These are phyloP conservation scores for Sorex araneus DNA, from an alignment of 2,113 vertebrate species.

Conservation along the genomic window DNA sequence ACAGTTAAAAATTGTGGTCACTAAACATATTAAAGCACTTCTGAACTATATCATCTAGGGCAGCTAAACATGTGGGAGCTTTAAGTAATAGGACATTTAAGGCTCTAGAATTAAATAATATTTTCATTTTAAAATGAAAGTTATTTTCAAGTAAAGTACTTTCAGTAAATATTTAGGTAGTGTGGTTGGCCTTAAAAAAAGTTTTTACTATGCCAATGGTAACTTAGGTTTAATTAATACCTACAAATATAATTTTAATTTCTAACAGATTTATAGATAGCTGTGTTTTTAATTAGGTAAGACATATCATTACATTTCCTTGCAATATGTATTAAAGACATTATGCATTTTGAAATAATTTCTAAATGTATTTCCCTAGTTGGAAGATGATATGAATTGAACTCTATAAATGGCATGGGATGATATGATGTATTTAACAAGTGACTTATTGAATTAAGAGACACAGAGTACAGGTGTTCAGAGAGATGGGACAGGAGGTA, in stretches of 20 bases:
- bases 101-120: background rate
- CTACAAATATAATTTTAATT: conserved; percentile 13
- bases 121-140: conserved; percentile 64
- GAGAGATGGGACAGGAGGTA: too few species aligned
- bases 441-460: conserved; percentile 43
- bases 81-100: conserved; percentile 20
- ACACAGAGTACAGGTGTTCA: too few species aligned
- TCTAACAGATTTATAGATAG: background rate
- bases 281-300: conserved; percentile 53
- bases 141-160: conserved; percentile 57
- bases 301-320: background rate
- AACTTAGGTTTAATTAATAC: conserved; percentile 47
- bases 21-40: conserved; percentile 31
- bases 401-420: too few species aligned
- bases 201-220: background rate
- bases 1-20: conserved; percentile 66
- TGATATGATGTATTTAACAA: background rate
- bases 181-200: background rate
- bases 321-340: background rate
- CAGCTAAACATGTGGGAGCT: background rate
- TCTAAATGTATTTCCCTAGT: conserved; percentile 26
- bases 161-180: conserved; percentile 45
- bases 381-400: conserved; percentile 13
- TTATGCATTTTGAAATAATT: conserved; percentile 65
- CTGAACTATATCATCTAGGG: background rate